A percentile compares a stretch with the other conserved stretches of the same genome.
These are phyloP conservation scores for Corythaixoides concolor DNA, from an alignment of 2,113 vertebrate genomes.

Conservation along the genomic window DNA sequence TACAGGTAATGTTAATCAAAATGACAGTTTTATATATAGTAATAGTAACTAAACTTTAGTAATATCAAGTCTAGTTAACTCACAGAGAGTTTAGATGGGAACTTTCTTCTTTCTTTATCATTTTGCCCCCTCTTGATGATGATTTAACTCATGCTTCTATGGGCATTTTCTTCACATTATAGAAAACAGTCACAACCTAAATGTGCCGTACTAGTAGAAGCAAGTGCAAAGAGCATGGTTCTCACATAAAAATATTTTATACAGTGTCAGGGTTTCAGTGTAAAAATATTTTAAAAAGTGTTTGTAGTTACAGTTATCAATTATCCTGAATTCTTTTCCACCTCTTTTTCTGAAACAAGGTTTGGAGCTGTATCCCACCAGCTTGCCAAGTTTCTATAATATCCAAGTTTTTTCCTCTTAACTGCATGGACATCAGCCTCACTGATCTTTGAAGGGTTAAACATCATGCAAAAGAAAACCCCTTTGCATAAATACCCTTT, in stretches of 20 bases:
- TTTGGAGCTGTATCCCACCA: not conserved
- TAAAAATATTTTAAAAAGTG: not conserved
- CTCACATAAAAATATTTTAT: not conserved
- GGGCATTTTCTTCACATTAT: not conserved
- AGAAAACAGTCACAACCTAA: not conserved
- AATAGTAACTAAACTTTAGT: conserved; percentile 1
- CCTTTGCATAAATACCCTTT: not conserved
- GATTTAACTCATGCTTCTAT: not conserved
- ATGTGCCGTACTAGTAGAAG: not conserved
- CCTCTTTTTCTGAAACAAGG: not conserved
- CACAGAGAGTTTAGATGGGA: not conserved
- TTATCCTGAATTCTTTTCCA: not conserved
- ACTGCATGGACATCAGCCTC: not conserved
- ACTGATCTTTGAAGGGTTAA: not conserved
- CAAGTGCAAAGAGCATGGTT: not conserved
- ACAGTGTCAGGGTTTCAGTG: not conserved
- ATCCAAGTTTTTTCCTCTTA: not conserved
- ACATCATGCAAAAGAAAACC: not conserved
- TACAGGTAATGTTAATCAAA: conserved; percentile 33
- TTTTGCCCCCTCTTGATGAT: not conserved
- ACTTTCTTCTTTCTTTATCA: not conserved
- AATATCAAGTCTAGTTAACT: not conserved
- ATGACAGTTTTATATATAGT: not conserved
- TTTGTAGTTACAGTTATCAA: not conserved
- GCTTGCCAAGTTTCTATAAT: not conserved